These are phyloP conservation scores for Lordiphosa collinella DNA, from an alignment of 1,140 invertebrate species.

Conservation along the genomic window DNA sequence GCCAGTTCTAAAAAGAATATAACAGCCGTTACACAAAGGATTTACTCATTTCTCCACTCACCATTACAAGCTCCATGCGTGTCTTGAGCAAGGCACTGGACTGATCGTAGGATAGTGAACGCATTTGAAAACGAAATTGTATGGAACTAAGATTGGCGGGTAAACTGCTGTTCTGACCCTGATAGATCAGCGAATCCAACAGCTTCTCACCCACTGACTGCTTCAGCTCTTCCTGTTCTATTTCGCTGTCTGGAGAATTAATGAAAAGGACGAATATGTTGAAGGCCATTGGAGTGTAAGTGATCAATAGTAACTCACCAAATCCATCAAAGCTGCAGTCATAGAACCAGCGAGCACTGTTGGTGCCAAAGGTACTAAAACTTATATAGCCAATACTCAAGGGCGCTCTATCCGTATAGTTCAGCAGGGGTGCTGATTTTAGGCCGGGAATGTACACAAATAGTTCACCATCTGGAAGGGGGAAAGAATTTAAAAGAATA, in stretches of 20 bases:
- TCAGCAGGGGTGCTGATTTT: conserved; percentile 55
- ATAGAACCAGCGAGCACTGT: conserved; percentile 67
- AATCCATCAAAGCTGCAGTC: conserved; percentile 69
- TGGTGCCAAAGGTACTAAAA: conserved; percentile 66
- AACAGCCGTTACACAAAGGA: not conserved
- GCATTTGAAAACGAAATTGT: conserved; percentile 58
- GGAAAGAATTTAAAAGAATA: too few species aligned
- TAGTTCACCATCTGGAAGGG: conserved; percentile 50
- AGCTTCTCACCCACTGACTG: conserved; percentile 22
- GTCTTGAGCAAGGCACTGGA: conserved; percentile 40
- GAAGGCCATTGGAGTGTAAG: not conserved
- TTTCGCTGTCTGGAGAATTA: conserved; percentile 18
- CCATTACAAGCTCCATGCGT: conserved; percentile 52
- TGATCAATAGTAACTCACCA: conserved; percentile 19
- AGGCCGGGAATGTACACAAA: conserved; percentile 68
- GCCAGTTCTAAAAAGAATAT: conserved; percentile 39
- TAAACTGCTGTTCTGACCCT: conserved; percentile 44
- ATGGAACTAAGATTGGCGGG: conserved; percentile 52
- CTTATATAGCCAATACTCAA: conserved; percentile 64
- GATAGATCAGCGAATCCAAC: conserved; percentile 26
- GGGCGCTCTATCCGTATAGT: conserved; percentile 43
- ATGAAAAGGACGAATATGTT: not conserved
- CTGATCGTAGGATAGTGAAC: conserved; percentile 54
- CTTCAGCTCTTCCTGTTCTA: conserved; percentile 19
- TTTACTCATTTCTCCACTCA: not conserved